Evolutionary conservation across 2,797 vertebrate species (phyloP).

Genomic region (Bothrops alternatus): DNA sequence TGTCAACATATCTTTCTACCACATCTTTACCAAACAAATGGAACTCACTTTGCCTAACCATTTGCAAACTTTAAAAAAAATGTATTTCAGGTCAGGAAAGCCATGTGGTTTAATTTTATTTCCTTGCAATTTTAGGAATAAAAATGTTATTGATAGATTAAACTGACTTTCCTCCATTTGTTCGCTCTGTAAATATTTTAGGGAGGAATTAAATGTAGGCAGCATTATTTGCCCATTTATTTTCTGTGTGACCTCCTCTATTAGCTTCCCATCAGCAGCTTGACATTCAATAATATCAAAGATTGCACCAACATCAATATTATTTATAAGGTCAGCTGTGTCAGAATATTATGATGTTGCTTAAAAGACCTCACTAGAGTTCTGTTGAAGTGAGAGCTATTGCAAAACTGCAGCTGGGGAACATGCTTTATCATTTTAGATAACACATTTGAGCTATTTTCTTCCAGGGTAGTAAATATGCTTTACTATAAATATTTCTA

Average conservation of each 20-base stretch:
- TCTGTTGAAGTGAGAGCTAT: conserved; percentile 46
- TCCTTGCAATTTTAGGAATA: conserved; percentile 11
- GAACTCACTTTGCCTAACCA: background rate
- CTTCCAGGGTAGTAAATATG: background rate
- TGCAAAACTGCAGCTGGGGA: conserved; percentile 34
- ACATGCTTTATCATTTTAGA: conserved; percentile 13
- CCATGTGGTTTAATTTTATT: background rate
- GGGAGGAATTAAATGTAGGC: conserved; percentile 9
- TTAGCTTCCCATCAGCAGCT: conserved; percentile 51
- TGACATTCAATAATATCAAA: conserved; percentile 67
- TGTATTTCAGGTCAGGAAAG: background rate
- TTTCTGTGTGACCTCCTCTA: conserved; percentile 42
- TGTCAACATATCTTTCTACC: background rate
- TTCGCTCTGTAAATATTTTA: background rate
- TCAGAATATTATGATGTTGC: conserved; percentile 61
- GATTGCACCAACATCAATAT: conserved; percentile 58
- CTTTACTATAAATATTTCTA: conserved; percentile 39
- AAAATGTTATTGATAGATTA: conserved; percentile 24
- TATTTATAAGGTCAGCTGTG: conserved; percentile 67
- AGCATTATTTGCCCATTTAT: conserved; percentile 43
- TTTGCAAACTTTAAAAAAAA: background rate
- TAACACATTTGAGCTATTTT: conserved; percentile 37
- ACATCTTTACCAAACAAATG: background rate
- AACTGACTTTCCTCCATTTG: conserved; percentile 17
- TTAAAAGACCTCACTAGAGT: conserved; percentile 45